Conservation (phyloP, 2,113 vertebrate genomes). For the Romanogobio albipinnatus region DNA sequence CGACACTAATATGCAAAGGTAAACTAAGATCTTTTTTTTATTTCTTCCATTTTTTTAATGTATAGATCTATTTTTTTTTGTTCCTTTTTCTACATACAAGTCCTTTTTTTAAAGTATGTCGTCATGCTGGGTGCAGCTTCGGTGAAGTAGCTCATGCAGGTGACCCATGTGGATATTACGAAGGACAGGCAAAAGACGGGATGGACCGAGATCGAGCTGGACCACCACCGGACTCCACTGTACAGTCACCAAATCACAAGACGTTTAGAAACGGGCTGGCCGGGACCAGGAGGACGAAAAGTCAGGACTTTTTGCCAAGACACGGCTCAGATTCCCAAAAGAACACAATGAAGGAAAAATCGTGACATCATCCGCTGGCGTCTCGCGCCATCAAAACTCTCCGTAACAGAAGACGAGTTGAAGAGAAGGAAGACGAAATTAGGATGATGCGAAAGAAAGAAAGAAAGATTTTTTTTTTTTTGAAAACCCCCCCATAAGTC, state of each 20-base stretch:
- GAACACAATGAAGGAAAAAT: constrained; percentile 27
- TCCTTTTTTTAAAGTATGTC: constrained; percentile 76
- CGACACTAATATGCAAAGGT: constrained; percentile 71
- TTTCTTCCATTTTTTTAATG: constrained; percentile 70
- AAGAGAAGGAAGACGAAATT: constrained; percentile 35
- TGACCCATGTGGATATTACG: constrained; percentile 68
- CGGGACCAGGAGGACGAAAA: constrained; percentile 45
- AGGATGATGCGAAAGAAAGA: constrained; percentile 17
- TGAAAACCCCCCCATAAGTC: constrained; percentile 24
- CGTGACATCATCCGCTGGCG: constrained; percentile 80
- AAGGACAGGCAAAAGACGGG: constrained; percentile 60
- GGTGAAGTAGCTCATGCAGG: constrained; percentile 79
- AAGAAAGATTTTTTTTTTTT: too few relatives aligned
- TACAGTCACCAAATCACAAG: constrained; percentile 59
- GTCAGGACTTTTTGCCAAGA: constrained; percentile 41
- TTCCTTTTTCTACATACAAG: constrained; percentile 72
- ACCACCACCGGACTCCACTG: constrained; percentile 46
- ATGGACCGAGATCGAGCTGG: constrained; percentile 30
- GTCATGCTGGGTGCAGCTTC: constrained; percentile 82
- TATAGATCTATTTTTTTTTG: constrained; percentile 63
- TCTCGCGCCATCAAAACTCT: constrained; percentile 72
- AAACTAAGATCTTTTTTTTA: constrained; percentile 80
- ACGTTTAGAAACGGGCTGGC: constrained; percentile 44
- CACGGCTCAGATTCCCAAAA: constrained; percentile 43
- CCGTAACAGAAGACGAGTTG: constrained; percentile 23